phyloP scores from a whole-genome alignment of 2,113 vertebrate species.

The Zapus hudsonius region DNA sequence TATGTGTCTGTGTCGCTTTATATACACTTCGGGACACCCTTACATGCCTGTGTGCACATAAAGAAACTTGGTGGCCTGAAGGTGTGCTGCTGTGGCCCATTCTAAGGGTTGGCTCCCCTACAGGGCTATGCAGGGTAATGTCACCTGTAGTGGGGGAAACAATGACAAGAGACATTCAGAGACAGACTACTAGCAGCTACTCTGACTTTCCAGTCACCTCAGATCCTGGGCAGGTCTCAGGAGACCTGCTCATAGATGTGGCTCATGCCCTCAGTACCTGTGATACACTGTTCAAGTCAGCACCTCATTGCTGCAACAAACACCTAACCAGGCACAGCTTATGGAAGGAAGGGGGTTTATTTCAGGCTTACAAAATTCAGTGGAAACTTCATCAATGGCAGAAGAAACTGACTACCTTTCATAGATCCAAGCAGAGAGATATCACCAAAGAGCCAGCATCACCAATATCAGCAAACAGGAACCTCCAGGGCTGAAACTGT shows the following conservation, averaged over 20 bases:
- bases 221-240: not conserved
- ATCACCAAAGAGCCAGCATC: too few species aligned
- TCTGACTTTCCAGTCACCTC: not conserved
- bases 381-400: too few species aligned
- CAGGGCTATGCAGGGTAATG: not conserved
- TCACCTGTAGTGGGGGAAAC: not conserved
- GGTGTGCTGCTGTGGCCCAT: not conserved
- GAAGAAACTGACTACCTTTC: too few species aligned
- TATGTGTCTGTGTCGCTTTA: not conserved
- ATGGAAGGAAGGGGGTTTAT: too few species aligned
- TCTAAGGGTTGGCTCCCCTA: not conserved
- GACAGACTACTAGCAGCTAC: rapidly evolving
- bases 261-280: not conserved
- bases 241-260: not conserved
- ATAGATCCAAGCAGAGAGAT: too few species aligned
- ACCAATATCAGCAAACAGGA: too few species aligned
- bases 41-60: not conserved
- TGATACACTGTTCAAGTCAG: too few species aligned
- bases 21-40: not conserved
- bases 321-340: too few species aligned
- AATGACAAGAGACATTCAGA: not conserved
- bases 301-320: too few species aligned
- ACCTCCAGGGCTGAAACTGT: too few species aligned
- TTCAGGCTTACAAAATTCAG: too few species aligned
- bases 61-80: not conserved